phyloP scores from a whole-genome alignment of 2,797 vertebrate genomes.

The Ataeniobius toweri region DNA sequence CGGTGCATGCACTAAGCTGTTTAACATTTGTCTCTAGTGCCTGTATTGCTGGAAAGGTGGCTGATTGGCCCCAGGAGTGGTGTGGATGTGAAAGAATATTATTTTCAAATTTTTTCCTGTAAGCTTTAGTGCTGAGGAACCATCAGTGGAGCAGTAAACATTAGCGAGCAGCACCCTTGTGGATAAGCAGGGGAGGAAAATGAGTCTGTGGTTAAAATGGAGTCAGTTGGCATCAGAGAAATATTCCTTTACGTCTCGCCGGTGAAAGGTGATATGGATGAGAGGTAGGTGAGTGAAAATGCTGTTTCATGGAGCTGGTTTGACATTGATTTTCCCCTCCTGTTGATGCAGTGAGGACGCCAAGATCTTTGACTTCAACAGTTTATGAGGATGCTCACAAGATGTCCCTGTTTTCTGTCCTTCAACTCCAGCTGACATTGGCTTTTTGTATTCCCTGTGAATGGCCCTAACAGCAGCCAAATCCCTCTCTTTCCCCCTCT shows the following conservation, averaged over 20 bases:
- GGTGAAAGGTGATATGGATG: not conserved
- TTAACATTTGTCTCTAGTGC: conserved; percentile 15
- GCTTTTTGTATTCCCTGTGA: conserved; percentile 60
- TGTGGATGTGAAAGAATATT: conserved; percentile 5
- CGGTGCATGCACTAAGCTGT: not conserved
- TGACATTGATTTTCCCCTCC: not conserved
- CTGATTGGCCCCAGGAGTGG: not conserved
- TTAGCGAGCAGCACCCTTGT: conserved; percentile 13
- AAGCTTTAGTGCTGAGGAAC: conserved; percentile 25
- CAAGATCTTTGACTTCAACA: not conserved
- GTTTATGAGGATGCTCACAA: not conserved
- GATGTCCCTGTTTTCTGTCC: conserved; percentile 52
- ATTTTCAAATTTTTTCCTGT: not conserved
- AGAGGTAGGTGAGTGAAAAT: not conserved
- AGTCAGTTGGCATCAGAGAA: not conserved
- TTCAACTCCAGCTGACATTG: conserved; percentile 41
- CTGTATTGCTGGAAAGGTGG: conserved; percentile 3
- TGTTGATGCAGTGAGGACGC: not conserved
- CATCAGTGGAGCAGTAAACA: conserved; percentile 30
- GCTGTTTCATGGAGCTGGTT: not conserved
- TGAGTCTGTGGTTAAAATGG: conserved; percentile 20
- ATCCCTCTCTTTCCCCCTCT: conserved; percentile 33
- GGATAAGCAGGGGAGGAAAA: conserved; percentile 34
- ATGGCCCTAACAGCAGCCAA: conserved; percentile 53
- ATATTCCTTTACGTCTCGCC: not conserved